These are phyloP conservation scores for Dryoscopus gambensis DNA, from an alignment of 2,113 vertebrate species.

Conservation along the genomic window DNA sequence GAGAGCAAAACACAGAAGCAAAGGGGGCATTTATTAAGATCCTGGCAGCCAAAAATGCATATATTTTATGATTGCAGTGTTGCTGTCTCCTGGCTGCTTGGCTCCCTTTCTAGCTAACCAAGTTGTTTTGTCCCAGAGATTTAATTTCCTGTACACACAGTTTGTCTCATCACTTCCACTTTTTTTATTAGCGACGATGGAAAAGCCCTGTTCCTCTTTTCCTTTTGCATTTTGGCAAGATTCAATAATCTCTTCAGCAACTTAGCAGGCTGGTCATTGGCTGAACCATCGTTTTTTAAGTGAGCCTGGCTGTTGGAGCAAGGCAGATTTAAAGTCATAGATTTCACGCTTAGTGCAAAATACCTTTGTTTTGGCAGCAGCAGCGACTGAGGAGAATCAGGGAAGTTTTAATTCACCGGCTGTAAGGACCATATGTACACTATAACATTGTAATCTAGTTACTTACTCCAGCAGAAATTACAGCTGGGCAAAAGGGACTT, in stretches of 20 bases:
- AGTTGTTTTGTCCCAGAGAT: slow-evolving; percentile 13
- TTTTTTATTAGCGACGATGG: not conserved
- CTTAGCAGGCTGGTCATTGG: not conserved
- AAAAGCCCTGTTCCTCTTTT: not conserved
- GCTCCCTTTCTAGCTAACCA: not conserved
- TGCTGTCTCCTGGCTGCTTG: not conserved
- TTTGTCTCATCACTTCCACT: not conserved
- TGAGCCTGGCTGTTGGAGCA: not conserved
- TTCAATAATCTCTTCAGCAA: not conserved
- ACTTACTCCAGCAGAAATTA: not conserved
- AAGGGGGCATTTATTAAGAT: not conserved
- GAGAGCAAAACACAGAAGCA: not conserved
- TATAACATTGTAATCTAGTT: not conserved
- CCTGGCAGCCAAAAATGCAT: not conserved
- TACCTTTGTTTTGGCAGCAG: not conserved
- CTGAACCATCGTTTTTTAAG: not conserved
- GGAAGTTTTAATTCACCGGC: not conserved
- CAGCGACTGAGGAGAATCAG: not conserved
- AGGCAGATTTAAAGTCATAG: not conserved
- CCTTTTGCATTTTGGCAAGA: not conserved
- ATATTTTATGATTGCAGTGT: not conserved
- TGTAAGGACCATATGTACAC: not conserved
- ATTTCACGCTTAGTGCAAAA: not conserved
- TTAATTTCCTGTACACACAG: not conserved
- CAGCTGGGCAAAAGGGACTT: not conserved